Base-by-base conservation (phyloP, 37 sponge, comb jelly and placozoan species). In the Ianthella basta region DNA sequence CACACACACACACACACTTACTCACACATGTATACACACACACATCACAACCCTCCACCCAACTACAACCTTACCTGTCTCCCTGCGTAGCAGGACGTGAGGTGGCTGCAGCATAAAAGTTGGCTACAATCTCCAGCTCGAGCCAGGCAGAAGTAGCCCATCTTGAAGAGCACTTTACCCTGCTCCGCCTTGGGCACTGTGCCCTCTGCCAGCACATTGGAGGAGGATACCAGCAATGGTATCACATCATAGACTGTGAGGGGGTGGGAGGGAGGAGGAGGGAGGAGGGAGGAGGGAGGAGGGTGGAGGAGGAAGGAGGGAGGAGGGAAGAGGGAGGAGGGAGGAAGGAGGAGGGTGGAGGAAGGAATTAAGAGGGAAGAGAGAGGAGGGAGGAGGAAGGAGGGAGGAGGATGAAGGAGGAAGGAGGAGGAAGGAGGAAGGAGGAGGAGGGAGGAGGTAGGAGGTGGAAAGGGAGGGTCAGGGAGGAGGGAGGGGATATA, bases 81-180 rank as follows among this genome's bases (percentile, higher is more conserved):
- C 63, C 23, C 75, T 56, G 14, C 39, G 30, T 12, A 27, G 59
- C 27, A 20, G 56, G n/a, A 20, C 65, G 35, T 19, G 82, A 73
- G 32, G 66, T 90, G 21, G 87, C 59, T 10, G 87, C 83, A 60
- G 92, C 85, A 57, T 90, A 92, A 81, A 80, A 95, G 80, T 82
- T 83, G n/a, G 93, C 93, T 10, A 80, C 86, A 8, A 90, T 67
- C 88, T 95, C 95, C 56, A 95, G 84, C 95, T 92, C n/a, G n/a
- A n/a, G n/a, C 91, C 82, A 91, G 92, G 78, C 93, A 95, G 59
- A 95, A 84, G 68, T 95, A 92, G 56, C 93, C 91, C 59, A 92
- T 95, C 70, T 91, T 92, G 40, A 91, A 84, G 34, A 85, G 56
- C n/a, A 72, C 60, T 0, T 82, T 81, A 21, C 85, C 88, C 23